Evolutionary conservation across 2,888 invertebrate species (phyloP), one percentile per base, ranked within the genome.

Genomic region (Archaeoteleia sp.): DNA sequence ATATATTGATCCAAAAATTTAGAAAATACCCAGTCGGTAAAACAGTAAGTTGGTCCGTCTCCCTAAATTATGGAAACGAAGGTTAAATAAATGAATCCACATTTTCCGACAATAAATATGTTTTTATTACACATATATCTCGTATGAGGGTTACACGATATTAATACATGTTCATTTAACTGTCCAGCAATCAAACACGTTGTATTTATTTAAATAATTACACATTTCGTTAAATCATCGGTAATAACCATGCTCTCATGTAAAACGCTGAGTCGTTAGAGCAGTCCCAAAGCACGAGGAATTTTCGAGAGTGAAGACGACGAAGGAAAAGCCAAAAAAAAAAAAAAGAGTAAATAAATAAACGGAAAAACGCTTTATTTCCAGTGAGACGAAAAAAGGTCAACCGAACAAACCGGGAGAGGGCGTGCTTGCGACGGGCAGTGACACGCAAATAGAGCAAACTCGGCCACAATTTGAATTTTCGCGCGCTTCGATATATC

Each of bases 171-270:
- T 82, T 84, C 79, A 84, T 85, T 85, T 81, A 85, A 85, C 84
- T 85, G 85, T 84, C 85, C 85, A 84, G 85, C 85, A 85, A 85
- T 85, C 83, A 85, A 85, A 84, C 81, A 84, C 83, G 77, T 82
- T 82, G 82, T 82, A 81, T 82, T 80, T 78, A 62, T 75, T 74
- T 75, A 74, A 74, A 75, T 73, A 77, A 74, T 78, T 76, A 78
- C 76, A 77, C 75, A 74, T 77, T 68, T 78, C 72, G 74, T 74
- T 78, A 77, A 78, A 79, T 80, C 74, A 78, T 76, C 72, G 72
- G 57, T 73, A 71, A 72, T 72, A 70, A 70, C 61, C 61, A 61
- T 71, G 46, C 66, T 73, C 62, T 76, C 74, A 72, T 73, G 60
- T 69, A 75, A 76, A 74, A 72, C 72, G 70, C 67, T 72, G 70